These are phyloP conservation scores for Apamea epomidion DNA, from an alignment of 2,888 invertebrate species.

Conservation along the genomic window DNA sequence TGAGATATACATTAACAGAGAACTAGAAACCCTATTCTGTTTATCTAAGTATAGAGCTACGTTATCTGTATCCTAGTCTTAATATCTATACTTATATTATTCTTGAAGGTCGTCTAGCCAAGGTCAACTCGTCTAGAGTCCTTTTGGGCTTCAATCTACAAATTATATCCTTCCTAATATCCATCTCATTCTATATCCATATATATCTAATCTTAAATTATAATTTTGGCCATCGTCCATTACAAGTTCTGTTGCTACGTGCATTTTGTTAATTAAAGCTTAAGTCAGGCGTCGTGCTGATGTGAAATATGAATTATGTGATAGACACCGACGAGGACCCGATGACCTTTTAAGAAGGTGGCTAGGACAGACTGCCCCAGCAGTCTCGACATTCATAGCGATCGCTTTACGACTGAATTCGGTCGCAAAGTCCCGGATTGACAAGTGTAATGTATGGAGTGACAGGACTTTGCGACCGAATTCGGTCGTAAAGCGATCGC, in stretches of 20 bases:
- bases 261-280: background rate
- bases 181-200: background rate
- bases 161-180: background rate
- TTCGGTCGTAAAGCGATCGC: too few species aligned
- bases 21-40: background rate
- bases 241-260: background rate
- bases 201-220: background rate
- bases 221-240: background rate
- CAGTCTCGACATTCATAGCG: too few species aligned
- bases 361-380: background rate
- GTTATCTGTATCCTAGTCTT: slow-evolving; percentile 2
- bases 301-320: background rate
- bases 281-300: background rate
- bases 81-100: background rate
- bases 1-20: background rate
- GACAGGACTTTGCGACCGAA: too few species aligned
- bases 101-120: background rate
- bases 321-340: background rate
- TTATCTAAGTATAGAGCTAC: background rate
- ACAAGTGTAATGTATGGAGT: too few species aligned
- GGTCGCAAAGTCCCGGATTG: too few species aligned
- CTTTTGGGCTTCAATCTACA: background rate
- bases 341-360: background rate
- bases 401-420: too few species aligned
- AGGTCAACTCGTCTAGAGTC: background rate